Conservation (phyloP, 2,113 vertebrate genomes). For the Spilogale gracilis region DNA sequence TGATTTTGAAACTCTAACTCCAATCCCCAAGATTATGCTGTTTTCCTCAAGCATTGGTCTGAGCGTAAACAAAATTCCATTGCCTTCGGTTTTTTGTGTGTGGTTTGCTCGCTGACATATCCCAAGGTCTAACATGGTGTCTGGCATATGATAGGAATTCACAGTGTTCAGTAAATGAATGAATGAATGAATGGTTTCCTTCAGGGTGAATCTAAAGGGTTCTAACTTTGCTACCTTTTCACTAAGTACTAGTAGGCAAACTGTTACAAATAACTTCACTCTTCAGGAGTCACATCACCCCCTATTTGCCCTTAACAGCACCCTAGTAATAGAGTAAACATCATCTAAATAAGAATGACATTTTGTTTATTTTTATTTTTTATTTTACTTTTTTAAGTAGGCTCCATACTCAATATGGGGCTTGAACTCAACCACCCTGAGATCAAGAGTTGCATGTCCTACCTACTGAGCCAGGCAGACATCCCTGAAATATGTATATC, state of each 20-base stretch:
- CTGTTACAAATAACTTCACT: background rate
- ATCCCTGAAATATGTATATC: background rate
- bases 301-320: background rate
- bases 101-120: background rate
- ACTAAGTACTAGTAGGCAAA: background rate
- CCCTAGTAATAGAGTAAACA: background rate
- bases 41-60: conserved; percentile 10
- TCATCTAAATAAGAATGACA: background rate
- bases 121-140: background rate
- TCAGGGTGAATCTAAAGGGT: background rate
- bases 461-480: background rate
- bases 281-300: background rate
- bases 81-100: background rate
- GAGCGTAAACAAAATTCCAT: conserved; percentile 22
- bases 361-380: background rate
- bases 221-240: background rate
- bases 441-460: background rate
- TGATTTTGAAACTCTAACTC: background rate
- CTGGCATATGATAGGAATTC: background rate
- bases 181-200: background rate
- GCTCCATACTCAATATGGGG: background rate
- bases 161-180: background rate
- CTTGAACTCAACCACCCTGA: background rate
- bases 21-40: background rate
- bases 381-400: background rate